Conservation (phyloP, 2,888 invertebrate species). For the Sialis lutaria region DNA sequence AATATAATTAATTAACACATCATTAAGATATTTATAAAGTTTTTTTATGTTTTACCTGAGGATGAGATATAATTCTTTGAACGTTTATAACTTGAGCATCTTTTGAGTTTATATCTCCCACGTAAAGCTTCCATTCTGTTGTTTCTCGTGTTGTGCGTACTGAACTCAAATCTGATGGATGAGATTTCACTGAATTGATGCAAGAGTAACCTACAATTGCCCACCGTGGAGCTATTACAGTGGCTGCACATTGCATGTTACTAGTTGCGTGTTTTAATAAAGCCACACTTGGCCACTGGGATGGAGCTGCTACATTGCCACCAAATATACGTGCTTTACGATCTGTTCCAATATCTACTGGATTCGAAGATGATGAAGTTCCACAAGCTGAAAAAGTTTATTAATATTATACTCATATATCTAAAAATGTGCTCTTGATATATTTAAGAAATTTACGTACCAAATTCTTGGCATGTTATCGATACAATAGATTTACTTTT, state of each 20-base stretch:
- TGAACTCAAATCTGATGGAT: slow-evolving; percentile 7
- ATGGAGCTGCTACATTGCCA: slow-evolving; percentile 27
- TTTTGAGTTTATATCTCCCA: slow-evolving; percentile 22
- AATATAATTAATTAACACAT: not conserved
- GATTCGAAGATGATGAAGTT: slow-evolving; percentile 19
- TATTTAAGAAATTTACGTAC: slow-evolving; percentile 19
- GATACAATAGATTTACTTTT: slow-evolving; percentile 27
- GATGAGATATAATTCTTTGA: slow-evolving; percentile 31
- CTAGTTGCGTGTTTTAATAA: slow-evolving; percentile 27
- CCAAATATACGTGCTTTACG: slow-evolving; percentile 29
- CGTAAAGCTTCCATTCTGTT: slow-evolving; percentile 20
- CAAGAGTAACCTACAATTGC: slow-evolving; percentile 30
- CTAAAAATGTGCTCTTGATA: slow-evolving; percentile 2
- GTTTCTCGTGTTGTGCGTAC: slow-evolving; percentile 5
- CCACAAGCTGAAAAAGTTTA: slow-evolving; percentile 22
- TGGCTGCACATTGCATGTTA: slow-evolving; percentile 29
- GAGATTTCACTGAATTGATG: slow-evolving; percentile 11
- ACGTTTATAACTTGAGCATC: slow-evolving; percentile 20
- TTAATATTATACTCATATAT: not conserved
- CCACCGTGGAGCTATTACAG: slow-evolving; percentile 30
- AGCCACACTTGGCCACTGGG: slow-evolving; percentile 38
- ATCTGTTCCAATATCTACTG: slow-evolving; percentile 7
- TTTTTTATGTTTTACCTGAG: slow-evolving; percentile 24
- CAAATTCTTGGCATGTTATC: slow-evolving; percentile 35
- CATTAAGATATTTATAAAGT: not conserved